Conservation (phyloP, 1,140 invertebrate species). For the Portunus trituberculatus region DNA sequence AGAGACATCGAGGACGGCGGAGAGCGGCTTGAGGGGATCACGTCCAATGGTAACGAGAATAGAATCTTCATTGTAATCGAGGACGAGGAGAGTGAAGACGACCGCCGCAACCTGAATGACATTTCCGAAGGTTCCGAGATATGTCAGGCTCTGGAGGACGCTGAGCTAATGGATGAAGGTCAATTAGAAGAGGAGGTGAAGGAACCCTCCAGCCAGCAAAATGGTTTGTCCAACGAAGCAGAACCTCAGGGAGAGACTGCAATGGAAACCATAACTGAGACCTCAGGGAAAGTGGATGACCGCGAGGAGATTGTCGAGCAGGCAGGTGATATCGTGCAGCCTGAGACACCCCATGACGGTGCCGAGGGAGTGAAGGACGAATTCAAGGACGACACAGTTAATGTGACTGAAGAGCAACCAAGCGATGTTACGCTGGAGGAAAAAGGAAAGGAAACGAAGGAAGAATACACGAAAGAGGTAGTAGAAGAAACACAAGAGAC, state of each 20-base stretch:
- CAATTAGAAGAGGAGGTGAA: neutral
- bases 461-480: neutral
- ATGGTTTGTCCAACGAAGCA: neutral
- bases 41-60: constrained; percentile 35
- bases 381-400: neutral
- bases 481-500: constrained; percentile 31
- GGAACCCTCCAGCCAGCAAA: neutral
- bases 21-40: constrained; percentile 13
- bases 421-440: neutral
- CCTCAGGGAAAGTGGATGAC: constrained; percentile 5
- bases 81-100: constrained; percentile 60
- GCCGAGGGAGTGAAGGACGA: neutral
- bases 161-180: neutral
- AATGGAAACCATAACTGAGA: neutral
- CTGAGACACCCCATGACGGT: neutral
- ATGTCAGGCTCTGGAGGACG: neutral
- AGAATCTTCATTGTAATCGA: constrained; percentile 61
- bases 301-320: neutral
- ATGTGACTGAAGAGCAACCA: neutral
- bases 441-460: neutral
- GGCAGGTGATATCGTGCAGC: neutral
- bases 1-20: constrained; percentile 43
- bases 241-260: neutral
- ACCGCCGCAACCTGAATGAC: constrained; percentile 32
- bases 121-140: constrained; percentile 35